Conservation (phyloP, 1,140 invertebrate species). For the Drosophila lowei region DNA sequence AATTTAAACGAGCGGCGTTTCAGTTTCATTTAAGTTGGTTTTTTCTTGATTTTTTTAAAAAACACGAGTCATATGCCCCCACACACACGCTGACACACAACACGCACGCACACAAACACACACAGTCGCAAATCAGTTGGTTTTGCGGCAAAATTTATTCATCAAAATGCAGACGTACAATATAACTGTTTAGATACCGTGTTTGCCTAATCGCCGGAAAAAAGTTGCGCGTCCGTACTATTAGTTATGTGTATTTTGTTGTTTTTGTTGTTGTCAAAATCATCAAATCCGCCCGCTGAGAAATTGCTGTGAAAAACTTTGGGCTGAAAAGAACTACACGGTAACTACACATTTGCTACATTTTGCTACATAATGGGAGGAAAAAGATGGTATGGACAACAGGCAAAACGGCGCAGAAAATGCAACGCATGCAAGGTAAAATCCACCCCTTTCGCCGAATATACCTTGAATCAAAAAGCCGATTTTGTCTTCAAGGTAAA, state of each 20-base stretch:
- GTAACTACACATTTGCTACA: no score
- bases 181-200: background rate
- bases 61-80: slow-evolving; percentile 66
- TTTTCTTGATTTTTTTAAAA: slow-evolving; percentile 50
- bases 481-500: no score
- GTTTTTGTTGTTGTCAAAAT: background rate
- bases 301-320: no score
- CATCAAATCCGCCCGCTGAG: no score
- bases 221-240: slow-evolving; percentile 24
- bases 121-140: slow-evolving; percentile 4
- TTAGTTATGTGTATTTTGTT: slow-evolving; percentile 2
- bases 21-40: slow-evolving; percentile 21
- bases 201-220: slow-evolving; percentile 7
- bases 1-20: slow-evolving; percentile 25
- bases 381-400: no score
- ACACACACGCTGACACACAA: slow-evolving; percentile 21
- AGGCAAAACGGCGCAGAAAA: no score
- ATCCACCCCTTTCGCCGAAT: no score
- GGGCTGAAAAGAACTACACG: no score
- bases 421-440: no score
- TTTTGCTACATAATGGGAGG: no score
- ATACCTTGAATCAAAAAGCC: no score
- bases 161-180: slow-evolving; percentile 13
- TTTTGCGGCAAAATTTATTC: slow-evolving; percentile 24
- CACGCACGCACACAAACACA: slow-evolving; percentile 21